Evolutionary conservation across 2,888 invertebrate species (phyloP), one percentile per base, ranked within the genome.

Genomic region (Perizoma affinitatum): DNA sequence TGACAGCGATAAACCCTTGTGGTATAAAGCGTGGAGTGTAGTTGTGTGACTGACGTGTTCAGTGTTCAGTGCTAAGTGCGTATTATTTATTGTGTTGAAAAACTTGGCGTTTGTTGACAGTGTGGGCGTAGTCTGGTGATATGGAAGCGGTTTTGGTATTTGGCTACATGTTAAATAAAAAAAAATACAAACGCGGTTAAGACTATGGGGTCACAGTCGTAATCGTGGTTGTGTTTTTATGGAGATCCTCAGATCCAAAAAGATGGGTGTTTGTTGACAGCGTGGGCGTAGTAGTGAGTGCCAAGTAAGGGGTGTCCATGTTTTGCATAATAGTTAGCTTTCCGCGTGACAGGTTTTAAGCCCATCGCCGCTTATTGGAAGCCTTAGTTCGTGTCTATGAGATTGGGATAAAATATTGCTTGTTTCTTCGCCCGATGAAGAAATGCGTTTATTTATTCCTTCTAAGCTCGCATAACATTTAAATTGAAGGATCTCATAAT

Each of bases 21-120:
- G 38, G 40, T 4, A 22, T 44, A 49, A 40, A 49, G 8, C 38
- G 38, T 38, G 7, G 33, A 42, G 50, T 50, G 42, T 50, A 33
- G 33, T 50, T 50, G 41, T 41, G 42, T 41, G 33, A 9, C 50
- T 50, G 41, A 50, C 50, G 38, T 63, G 59, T 56, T 59, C 54
- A 54, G 52, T 56, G 63, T 55, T 58, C 11, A 38, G 46, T 45
- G 47, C 58, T 58, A 33, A 42, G 50, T 59, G 63, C 45, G 42
- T 49, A 46, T 59, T 56, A 55, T 50, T 42, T 63, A 56, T 48
- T 33, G 45, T 52, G 33, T 35, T 53, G 56, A 42, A 59, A 59
- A 59, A 63, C 44, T 10, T 51, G 40, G 53, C 54, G 48, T 48
- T 53, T 47, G 52, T 58, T 55, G 54, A 68, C 69, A 67, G 68